These are phyloP conservation scores for Pangasius mekongensis DNA, from an alignment of 2,797 vertebrate species.

Conservation along the genomic window DNA sequence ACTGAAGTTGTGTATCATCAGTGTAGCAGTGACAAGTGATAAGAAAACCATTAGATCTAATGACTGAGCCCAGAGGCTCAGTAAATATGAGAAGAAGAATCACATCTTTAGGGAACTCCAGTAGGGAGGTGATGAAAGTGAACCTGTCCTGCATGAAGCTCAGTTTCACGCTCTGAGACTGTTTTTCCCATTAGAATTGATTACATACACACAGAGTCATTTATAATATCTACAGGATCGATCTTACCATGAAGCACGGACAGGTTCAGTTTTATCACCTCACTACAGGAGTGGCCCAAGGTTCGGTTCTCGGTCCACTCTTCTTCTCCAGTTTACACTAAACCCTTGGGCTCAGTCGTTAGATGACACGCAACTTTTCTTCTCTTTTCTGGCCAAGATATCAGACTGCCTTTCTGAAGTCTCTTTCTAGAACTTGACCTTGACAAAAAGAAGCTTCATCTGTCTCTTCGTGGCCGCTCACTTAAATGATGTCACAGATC, in stretches of 20 bases:
- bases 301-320: not conserved
- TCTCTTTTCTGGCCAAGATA: not conserved
- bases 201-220: not conserved
- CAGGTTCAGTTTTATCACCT: not conserved
- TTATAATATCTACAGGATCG: not conserved
- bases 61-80: not conserved
- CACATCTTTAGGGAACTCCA: no score
- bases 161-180: not conserved
- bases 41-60: not conserved
- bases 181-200: no score
- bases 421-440: not conserved
- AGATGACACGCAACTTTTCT: not conserved
- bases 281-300: not conserved
- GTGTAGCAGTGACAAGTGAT: not conserved
- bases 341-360: not conserved
- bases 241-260: not conserved
- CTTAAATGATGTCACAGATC: not conserved
- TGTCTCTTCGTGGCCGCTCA: not conserved
- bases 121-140: not conserved
- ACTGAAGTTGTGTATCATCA: not conserved
- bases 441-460: not conserved
- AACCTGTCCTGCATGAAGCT: not conserved
- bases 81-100: not conserved
- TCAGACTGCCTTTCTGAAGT: no score
- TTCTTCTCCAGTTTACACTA: not conserved